Percentiles rank a stretch among this genome's conserved stretches.
phyloP scores from a whole-genome alignment of 2,888 invertebrate genomes.

The Caenorhabditis afra region DNA sequence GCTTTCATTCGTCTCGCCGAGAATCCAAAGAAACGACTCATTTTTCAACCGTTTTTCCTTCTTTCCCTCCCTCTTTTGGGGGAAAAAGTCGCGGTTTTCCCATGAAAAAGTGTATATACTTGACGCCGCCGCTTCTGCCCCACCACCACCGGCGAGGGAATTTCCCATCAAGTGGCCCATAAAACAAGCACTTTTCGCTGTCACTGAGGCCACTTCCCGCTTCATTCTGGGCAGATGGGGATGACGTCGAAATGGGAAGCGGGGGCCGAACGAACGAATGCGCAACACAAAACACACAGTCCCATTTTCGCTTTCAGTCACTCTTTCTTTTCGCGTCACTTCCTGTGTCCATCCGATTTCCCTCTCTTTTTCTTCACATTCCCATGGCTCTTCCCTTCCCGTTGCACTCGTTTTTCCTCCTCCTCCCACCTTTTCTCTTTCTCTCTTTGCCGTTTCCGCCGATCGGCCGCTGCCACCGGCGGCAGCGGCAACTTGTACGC shows the following conservation, averaged over 20 bases:
- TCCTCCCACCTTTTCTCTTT: not conserved
- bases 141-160: too few relatives aligned
- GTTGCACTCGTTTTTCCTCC: not conserved
- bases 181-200: slow-evolving; percentile 41
- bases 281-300: not conserved
- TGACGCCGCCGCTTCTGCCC: too few relatives aligned
- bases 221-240: not conserved
- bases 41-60: too few relatives aligned
- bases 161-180: slow-evolving; percentile 7
- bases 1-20: too few relatives aligned
- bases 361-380: slow-evolving; percentile 7
- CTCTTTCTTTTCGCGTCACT: not conserved
- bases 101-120: not conserved
- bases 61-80: too few relatives aligned
- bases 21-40: too few relatives aligned
- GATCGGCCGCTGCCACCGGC: too few relatives aligned
- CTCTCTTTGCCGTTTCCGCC: not conserved
- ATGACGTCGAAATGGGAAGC: slow-evolving; percentile 1
- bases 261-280: not conserved
- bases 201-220: not conserved
- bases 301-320: slow-evolving; percentile 25
- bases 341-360: slow-evolving; percentile 11
- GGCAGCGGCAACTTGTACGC: not conserved
- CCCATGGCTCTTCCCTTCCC: not conserved
- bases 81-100: too few relatives aligned